Conservation (phyloP, 2,797 vertebrate species). For the Hafferia zeledoni region DNA sequence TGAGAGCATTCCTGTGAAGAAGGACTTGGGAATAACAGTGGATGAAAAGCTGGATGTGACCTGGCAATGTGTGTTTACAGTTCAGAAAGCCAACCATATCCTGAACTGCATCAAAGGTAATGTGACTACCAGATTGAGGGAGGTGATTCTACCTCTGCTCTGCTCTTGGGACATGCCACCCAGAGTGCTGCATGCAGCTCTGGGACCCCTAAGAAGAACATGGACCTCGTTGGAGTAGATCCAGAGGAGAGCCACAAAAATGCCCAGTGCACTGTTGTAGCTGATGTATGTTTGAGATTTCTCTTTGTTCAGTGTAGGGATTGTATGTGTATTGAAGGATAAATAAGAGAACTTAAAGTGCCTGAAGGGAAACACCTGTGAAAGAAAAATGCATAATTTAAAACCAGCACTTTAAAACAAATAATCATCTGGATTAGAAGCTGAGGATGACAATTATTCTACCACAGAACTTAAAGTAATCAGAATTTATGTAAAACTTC, state of each 20-base stretch:
- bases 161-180: neutral
- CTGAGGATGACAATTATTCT: neutral
- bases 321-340: neutral
- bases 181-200: neutral
- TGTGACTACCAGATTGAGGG: fast-evolving
- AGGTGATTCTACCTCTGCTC: neutral
- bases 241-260: neutral
- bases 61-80: fast-evolving
- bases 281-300: neutral
- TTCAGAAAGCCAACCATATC: neutral
- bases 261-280: neutral
- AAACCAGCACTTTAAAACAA: neutral
- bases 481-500: neutral
- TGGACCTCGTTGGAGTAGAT: neutral
- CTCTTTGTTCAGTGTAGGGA: neutral
- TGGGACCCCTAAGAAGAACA: too few species aligned
- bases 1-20: neutral
- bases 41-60: neutral
- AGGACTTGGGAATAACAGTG: neutral
- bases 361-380: neutral
- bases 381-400: neutral
- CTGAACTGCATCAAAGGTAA: neutral
- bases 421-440: neutral
- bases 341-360: neutral
- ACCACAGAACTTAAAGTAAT: neutral